These are phyloP conservation scores for Nowickia ferox DNA, from an alignment of 2,888 invertebrate genomes.

Conservation along the genomic window DNA sequence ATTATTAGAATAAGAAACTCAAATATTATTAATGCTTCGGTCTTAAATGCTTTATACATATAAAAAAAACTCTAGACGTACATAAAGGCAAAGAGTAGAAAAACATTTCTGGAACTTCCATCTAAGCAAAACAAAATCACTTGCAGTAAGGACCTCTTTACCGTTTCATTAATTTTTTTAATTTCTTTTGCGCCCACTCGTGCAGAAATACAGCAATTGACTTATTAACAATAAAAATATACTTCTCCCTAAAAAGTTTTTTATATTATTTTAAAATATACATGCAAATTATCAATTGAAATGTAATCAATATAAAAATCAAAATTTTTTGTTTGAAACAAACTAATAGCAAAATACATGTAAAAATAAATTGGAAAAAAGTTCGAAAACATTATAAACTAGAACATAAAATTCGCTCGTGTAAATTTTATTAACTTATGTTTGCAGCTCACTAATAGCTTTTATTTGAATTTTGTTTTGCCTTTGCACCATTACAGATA, in stretches of 20 bases:
- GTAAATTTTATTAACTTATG: conserved; percentile 79
- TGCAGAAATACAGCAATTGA: background rate
- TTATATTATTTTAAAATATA: background rate
- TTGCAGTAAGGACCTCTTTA: background rate
- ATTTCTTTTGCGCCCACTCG: background rate
- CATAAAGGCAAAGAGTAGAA: too few species aligned
- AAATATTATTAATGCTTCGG: too few species aligned
- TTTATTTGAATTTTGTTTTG: background rate
- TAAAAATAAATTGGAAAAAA: background rate
- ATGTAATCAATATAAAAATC: conserved; percentile 49
- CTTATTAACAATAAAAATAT: background rate
- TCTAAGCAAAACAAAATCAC: too few species aligned
- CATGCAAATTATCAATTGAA: conserved; percentile 37
- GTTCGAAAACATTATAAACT: conserved; percentile 25
- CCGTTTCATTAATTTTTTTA: too few species aligned
- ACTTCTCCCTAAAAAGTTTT: background rate
- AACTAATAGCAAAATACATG: background rate
- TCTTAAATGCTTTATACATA: too few species aligned
- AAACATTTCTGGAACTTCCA: too few species aligned
- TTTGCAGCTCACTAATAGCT: conserved; percentile 47
- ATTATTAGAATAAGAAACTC: too few species aligned
- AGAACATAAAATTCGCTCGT: conserved; percentile 79
- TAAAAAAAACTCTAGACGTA: too few species aligned
- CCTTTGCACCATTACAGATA: background rate
- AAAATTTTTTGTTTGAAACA: conserved; percentile 51